Evolutionary conservation across 2,888 invertebrate genomes (phyloP).

Genomic region (Ceraclea dissimilis): DNA sequence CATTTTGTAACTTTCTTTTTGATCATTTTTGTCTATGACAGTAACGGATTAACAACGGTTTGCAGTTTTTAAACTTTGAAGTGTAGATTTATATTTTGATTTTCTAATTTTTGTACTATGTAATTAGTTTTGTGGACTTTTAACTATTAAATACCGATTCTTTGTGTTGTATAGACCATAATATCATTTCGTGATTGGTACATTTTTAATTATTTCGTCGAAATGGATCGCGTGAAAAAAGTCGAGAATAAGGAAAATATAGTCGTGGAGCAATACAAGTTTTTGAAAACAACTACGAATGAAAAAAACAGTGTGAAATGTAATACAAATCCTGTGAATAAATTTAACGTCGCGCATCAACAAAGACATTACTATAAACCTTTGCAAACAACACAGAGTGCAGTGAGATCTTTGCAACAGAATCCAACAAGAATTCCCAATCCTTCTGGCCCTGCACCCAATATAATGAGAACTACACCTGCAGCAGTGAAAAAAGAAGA

Average conservation of each 20-base stretch:
- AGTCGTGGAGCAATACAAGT: constrained; percentile 11
- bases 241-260: constrained; percentile 17
- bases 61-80: too few species aligned
- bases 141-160: too few species aligned
- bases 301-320: constrained; percentile 3
- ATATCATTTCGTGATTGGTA: too few species aligned
- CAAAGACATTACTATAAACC: constrained; percentile 7
- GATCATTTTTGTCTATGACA: too few species aligned
- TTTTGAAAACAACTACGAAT: constrained; percentile 6
- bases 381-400: constrained; percentile 2
- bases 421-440: background rate
- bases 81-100: too few species aligned
- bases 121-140: too few species aligned
- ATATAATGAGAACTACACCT: background rate
- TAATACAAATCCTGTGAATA: background rate
- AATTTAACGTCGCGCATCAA: background rate
- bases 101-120: too few species aligned
- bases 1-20: too few species aligned
- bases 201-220: background rate
- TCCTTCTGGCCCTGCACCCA: background rate
- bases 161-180: too few species aligned
- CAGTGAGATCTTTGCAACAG: background rate
- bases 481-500: background rate
- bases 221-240: constrained; percentile 18
- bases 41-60: too few species aligned